Evolutionary conservation across 2,113 vertebrate species (phyloP), one percentile per base, ranked within the genome.

Genomic region (Dendrocopos noguchii): DNA sequence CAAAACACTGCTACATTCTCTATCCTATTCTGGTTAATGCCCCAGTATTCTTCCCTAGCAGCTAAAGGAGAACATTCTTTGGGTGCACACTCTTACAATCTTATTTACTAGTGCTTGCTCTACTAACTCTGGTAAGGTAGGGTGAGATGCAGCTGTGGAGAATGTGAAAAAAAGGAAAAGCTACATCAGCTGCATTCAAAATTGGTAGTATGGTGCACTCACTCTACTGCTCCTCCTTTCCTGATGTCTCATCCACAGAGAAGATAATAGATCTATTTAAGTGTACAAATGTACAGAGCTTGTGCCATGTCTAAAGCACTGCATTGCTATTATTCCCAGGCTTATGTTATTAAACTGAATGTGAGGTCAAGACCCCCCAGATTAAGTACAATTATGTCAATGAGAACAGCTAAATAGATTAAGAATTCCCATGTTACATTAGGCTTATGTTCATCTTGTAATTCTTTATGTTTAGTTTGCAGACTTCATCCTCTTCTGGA

Each of bases 331-430:
- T 50, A 42, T 50, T 92, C n/a, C 60, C 68, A 82, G 34, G 56
- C 39, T 73, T 57, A 50, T 59, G 36, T 31, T 87, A 67, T 31
- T 55, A 39, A 79, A 28, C 27, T 76, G 67, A 73, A 70, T 17
- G 24, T 50, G 60, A 87, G 70, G 89, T 81, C 15, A 21, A 93
- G 91, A 87, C 60, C 67, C 56, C 87, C 68, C 72, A 83, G 46
- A 76, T 29, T 46, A 77, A 90, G n/a, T 19, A 59, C 44, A 87
- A 16, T 47, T 46, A 63, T 1, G 47, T 55, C 64, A 87, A 67
- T 46, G 72, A 89, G 79, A 90, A 87, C 55, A 92, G 71, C 52
- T 79, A 82, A 88, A 93, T 27, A 84, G 61, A 68, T 88, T 56
- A 79, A 75, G 59, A 84, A 87, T 66, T 87, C 55, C 81, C 78